A percentile compares a stretch with the other conserved stretches of the same genome.
Evolutionary conservation across 2,113 vertebrate species (phyloP).

Genomic region (Semicossyphus pulcher): DNA sequence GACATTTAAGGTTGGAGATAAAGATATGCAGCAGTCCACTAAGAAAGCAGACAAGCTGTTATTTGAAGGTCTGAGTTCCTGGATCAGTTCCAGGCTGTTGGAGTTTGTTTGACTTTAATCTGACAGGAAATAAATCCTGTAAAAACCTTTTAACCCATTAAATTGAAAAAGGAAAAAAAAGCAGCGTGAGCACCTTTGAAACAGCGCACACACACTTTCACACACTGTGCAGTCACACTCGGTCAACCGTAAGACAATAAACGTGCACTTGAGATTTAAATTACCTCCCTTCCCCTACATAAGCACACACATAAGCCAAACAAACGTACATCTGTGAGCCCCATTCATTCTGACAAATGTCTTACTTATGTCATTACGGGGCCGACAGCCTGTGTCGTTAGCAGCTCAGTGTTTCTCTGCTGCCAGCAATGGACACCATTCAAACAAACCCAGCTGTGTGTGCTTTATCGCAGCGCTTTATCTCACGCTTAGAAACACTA

Average conservation of each 20-base stretch:
- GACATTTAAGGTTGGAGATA: not conserved
- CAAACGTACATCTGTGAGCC: not conserved
- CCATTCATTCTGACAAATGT: constrained; percentile 22
- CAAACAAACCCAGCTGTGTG: constrained; percentile 45
- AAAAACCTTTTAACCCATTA: constrained; percentile 17
- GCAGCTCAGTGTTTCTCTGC: constrained; percentile 14
- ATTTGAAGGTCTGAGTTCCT: not conserved
- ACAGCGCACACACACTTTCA: not conserved
- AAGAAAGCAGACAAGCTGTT: not conserved
- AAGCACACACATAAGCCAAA: constrained; percentile 3
- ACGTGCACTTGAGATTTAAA: constrained; percentile 43
- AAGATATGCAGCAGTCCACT: not conserved
- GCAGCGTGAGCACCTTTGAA: constrained; percentile 17
- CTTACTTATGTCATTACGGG: constrained; percentile 27
- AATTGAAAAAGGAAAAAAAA: constrained; percentile 4
- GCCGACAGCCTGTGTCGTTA: not conserved
- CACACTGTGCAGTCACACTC: constrained; percentile 6
- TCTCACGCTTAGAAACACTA: constrained; percentile 30
- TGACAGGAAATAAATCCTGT: constrained; percentile 10
- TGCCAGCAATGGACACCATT: constrained; percentile 9
- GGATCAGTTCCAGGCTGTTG: not conserved
- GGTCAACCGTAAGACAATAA: constrained; percentile 37
- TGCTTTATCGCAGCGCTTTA: not conserved
- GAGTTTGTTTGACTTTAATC: constrained; percentile 15
- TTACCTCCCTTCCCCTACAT: constrained; percentile 1